These are phyloP conservation scores for Junonia oenone DNA, from an alignment of 2,888 invertebrate genomes.

Conservation along the genomic window DNA sequence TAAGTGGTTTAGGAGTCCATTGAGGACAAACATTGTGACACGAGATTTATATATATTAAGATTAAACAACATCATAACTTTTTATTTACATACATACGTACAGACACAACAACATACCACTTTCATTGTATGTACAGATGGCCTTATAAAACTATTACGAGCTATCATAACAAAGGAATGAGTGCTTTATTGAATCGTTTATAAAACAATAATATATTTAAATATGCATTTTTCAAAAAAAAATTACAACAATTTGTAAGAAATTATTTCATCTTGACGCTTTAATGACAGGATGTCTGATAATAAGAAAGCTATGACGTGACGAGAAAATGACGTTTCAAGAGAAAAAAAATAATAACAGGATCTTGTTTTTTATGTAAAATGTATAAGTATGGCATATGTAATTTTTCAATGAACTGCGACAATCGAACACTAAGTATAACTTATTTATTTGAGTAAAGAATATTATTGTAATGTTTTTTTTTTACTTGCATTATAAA, in stretches of 20 bases:
- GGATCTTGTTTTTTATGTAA: too few relatives aligned
- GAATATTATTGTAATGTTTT: too few relatives aligned
- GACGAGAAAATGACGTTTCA: neutral
- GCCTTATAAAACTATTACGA: neutral
- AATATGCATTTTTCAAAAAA: neutral
- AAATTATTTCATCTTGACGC: neutral
- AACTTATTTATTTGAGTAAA: too few relatives aligned
- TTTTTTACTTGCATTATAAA: too few relatives aligned
- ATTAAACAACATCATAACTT: too few relatives aligned
- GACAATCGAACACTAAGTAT: too few relatives aligned
- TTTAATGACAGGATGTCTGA: neutral
- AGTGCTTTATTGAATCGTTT: neutral
- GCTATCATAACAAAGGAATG: neutral
- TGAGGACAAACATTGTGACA: too few relatives aligned
- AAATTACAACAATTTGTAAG: neutral
- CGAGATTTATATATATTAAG: too few relatives aligned
- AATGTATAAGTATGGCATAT: too few relatives aligned
- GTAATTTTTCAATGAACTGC: too few relatives aligned
- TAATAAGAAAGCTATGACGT: neutral
- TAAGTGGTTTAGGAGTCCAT: too few relatives aligned
- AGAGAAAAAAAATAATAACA: conserved; percentile 1
- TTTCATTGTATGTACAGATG: neutral
- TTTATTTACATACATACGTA: neutral
- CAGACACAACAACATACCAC: neutral
- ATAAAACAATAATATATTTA: neutral